Percentiles rank a stretch among this genome's conserved stretches.
Evolutionary conservation across 2,113 vertebrate species (phyloP).

Genomic region (Sylvietta virens): DNA sequence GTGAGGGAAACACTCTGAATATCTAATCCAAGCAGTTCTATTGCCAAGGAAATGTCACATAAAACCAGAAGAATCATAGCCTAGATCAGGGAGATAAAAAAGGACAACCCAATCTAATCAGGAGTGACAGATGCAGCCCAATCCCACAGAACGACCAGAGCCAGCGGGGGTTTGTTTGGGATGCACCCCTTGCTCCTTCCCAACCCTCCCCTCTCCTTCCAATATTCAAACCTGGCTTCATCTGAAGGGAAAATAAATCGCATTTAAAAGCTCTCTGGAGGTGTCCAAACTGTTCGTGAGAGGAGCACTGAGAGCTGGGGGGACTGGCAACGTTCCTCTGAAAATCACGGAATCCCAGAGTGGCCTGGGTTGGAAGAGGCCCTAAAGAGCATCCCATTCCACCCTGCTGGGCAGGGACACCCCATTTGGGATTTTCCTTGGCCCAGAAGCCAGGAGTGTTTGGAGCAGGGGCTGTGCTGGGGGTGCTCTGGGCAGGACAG

Average conservation of each 20-base stretch:
- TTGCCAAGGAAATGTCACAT: slow-evolving; percentile 59
- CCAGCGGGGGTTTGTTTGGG: neutral
- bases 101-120: slow-evolving; percentile 49
- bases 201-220: neutral
- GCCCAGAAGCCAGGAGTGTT: neutral
- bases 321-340: neutral
- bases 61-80: slow-evolving; percentile 41
- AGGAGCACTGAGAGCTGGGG: neutral
- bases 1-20: slow-evolving; percentile 27
- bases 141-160: neutral
- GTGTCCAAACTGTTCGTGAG: neutral
- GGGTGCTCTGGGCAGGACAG: no score
- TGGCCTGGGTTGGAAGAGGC: neutral
- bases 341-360: neutral
- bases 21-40: slow-evolving; percentile 9
- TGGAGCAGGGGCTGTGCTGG: neutral
- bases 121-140: slow-evolving; percentile 52
- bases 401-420: neutral
- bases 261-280: neutral
- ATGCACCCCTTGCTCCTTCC: neutral
- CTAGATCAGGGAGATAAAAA: slow-evolving; percentile 53
- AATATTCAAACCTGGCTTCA: neutral
- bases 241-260: neutral
- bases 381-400: fast-evolving
- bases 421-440: neutral